Evolutionary conservation across 2,113 vertebrate genomes (phyloP).

Genomic region (Camelus dromedarius): DNA sequence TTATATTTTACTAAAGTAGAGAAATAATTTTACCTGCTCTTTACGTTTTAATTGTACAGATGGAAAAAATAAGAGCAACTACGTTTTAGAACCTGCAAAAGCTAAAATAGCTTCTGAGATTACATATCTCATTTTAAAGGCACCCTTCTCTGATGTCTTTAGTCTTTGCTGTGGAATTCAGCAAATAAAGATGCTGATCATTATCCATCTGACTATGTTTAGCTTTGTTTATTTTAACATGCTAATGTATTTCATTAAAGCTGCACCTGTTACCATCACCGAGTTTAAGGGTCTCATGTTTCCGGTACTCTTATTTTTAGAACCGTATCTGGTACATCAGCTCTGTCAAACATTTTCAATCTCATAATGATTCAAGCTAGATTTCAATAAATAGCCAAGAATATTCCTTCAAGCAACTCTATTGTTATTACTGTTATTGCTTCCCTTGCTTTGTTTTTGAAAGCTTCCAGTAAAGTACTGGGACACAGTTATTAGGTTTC

Average conservation of each 20-base stretch:
- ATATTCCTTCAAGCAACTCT: not conserved
- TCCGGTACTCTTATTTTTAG: conserved; percentile 74
- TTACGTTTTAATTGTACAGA: not conserved
- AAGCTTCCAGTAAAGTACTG: conserved; percentile 7
- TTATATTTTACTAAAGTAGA: not conserved
- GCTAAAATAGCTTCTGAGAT: conserved; percentile 23
- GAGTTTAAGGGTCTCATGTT: conserved; percentile 66
- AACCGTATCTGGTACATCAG: conserved; percentile 18
- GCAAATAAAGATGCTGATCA: conserved; percentile 75
- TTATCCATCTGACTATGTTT: conserved; percentile 75
- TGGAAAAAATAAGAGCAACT: not conserved
- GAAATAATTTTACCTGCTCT: not conserved
- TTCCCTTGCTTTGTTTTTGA: not conserved
- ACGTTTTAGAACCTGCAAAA: conserved; percentile 44
- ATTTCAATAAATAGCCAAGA: conserved; percentile 45
- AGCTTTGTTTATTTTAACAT: conserved; percentile 81
- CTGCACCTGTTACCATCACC: conserved; percentile 77
- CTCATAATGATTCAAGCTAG: not conserved
- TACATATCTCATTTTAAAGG: conserved; percentile 32
- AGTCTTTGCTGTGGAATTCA: conserved; percentile 44
- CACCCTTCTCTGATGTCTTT: not conserved
- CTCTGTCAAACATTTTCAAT: conserved; percentile 57
- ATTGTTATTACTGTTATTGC: not conserved
- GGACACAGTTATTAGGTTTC: not conserved
- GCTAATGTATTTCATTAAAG: conserved; percentile 77